Base-by-base conservation (phyloP, 2,888 invertebrate genomes). In the Orchestes rusci region DNA sequence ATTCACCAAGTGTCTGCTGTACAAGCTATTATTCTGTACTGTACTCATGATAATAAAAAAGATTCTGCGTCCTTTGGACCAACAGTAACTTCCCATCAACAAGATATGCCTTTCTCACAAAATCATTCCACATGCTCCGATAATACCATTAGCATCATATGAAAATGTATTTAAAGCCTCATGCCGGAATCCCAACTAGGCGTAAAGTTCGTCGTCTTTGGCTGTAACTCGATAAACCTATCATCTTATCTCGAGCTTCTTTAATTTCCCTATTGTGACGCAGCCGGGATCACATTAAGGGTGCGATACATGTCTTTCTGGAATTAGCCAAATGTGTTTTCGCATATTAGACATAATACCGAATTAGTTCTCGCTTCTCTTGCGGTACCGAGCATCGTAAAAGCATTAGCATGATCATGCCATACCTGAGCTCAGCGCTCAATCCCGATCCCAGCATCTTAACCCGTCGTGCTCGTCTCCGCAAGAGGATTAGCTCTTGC, bases 401-500 rank as follows among this genome's bases (percentile, higher is more conserved):
- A 67, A 63, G 68, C 67, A 67, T 68, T 68, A 68, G 64, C 64
- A 64, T 64, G 66, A 66, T 67, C 66, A 61, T 66, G 67, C 66
- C 65, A 67, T 65, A 66, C 64, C 64, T 65, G 48, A 51, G 43
- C 51, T 28, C 64, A 64, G 48, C 48, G 43, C 51, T 28, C 45
- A 34, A 48, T 51, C 46, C 44, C 47, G 47, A 50, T 50, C 50
- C 47, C 39, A 18, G 57, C 52, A 59, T 55, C 66, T 66, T 66
- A 65, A 62, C 62, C 63, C 65, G 56, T 56, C 57, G 60, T 59
- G 62, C 61, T 63, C 62, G 61, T 56, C 60, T 59, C 67, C 67
- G 58, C 67, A 68, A 68, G 67, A 56, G 64, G 67, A 68, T 68
- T 67, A 68, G n/a, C n/a, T n/a, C n/a, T n/a, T n/a, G n/a, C n/a